Evolutionary conservation across 2,888 invertebrate genomes (phyloP), one percentile per base, ranked within the genome.

Genomic region (Phlogophora meticulosa): DNA sequence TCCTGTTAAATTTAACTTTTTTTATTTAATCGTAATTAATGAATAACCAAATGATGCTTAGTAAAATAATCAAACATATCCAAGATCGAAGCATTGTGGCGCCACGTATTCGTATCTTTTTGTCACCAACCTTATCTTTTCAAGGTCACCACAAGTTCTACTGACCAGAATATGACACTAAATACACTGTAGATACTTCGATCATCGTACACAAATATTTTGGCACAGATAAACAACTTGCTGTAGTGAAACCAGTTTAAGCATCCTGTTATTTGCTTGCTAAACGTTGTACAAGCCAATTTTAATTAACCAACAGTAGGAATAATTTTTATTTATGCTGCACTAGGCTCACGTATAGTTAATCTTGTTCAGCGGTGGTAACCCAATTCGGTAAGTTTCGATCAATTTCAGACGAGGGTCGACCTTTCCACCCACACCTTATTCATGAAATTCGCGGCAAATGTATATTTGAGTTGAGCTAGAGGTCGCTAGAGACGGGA

Each of bases 291-390:
- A 87, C 83, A 86, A 83, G 69, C 62, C 28, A 28, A 28, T 28
- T 28, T 28, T 67, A 72, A 86, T 85, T 80, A 84, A 82, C 36
- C 67, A 83, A 81, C 80, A 65, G 43, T 59, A 76, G 28, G 40
- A 52, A 53, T 72, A 58, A 78, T 76, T 77, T 82, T 36, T 40
- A 60, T 67, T 67, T 61, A 49, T 65, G 42, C 40, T 56, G 43
- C 5, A 48, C 32, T n/a, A 42, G 9, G 15, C 40, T 32, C 24
- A 45, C 40, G 28, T 36, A 73, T 34, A 40, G 45, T 40, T 64
- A 67, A 61, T 67, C 61, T 62, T 57, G 56, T 68, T 66, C 59
- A 46, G 48, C 40, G 15, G 49, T 52, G 45, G 40, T 57, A 75
- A 68, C 45, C 69, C 49, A 68, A 72, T 75, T 70, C 60, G 45